Evolutionary conservation across 2,113 vertebrate species (phyloP), one percentile per base, ranked within the genome.

Genomic region (Trematocara macrostoma): DNA sequence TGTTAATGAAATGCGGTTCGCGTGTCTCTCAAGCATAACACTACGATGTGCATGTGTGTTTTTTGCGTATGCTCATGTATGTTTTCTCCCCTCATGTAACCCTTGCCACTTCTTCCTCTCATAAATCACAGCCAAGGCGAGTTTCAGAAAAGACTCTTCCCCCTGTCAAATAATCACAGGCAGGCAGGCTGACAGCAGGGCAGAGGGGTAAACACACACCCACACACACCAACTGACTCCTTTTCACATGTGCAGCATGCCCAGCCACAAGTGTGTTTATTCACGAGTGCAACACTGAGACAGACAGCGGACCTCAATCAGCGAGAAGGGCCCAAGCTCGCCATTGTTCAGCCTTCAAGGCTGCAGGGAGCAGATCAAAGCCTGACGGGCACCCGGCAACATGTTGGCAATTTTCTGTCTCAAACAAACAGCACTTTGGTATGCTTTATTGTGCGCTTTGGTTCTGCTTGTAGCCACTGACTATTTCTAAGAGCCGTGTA

Each of bases 151-250:
- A 26, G 56, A 40, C 56, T 45, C 59, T 82, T 84, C 80, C 86
- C 61, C 16, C 86, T 94, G 94, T 94, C 92, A 95, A 94, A 94
- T 88, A 93, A 82, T 93, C 88, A 89, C 52, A 88, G 20, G 47
- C 81, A 82, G 49, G 35, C 79, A 52, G 45, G 83, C 85, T 87
- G 89, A 90, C 91, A 87, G 20, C 79, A 81, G 69, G 45, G 87
- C 69, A 38, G 59, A 81, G 79, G 67, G 38, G 79, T 92, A 94
- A 92, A 92, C 87, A 89, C 84, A 45, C 14, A 26, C 81, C 4
- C 81, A 51, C 85, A 38, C 76, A 49, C 83, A 49, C 82, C 69
- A 67, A 79, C 79, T 79, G 64, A 81, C 88, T 87, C 84, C 71
- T 57, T 83, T 90, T 89, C 84, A 64, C 86, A 87, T 87, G 83